Percentiles rank a stretch among this genome's conserved stretches.
Evolutionary conservation across 2,113 vertebrate species (phyloP).

Genomic region (Ctenomys sociabilis): DNA sequence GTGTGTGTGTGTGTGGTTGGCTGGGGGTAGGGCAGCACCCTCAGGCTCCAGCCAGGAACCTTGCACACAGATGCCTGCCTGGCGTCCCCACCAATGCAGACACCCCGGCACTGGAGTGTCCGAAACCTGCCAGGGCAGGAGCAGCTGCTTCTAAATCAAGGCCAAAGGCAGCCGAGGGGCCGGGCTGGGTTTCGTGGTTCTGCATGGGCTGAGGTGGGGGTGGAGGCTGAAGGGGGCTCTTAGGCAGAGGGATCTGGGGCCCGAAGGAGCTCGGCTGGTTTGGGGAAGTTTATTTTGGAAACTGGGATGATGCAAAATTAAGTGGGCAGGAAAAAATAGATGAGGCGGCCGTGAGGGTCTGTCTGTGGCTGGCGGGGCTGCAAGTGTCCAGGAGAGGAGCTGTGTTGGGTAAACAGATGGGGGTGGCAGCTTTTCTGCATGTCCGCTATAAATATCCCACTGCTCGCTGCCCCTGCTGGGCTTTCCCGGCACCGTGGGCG

Average conservation of each 20-base stretch:
- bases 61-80: neutral
- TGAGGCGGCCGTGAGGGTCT: conserved; percentile 76
- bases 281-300: conserved; percentile 83
- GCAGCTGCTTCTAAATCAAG: conserved; percentile 82
- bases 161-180: conserved; percentile 71
- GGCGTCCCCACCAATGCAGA: conserved; percentile 50
- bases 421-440: conserved; percentile 63
- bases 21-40: neutral
- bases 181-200: conserved; percentile 64
- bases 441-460: conserved; percentile 74
- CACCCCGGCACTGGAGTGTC: conserved; percentile 59
- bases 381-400: conserved; percentile 34
- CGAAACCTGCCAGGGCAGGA: conserved; percentile 35
- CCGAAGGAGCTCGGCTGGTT: conserved; percentile 67
- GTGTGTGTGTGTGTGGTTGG: neutral
- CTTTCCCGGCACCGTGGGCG: conserved; percentile 76
- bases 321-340: conserved; percentile 83
- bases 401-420: conserved; percentile 71
- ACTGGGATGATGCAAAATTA: conserved; percentile 80
- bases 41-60: neutral
- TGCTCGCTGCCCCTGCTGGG: conserved; percentile 25
- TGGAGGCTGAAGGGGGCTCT: conserved; percentile 67
- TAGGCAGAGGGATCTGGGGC: conserved; percentile 53
- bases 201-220: conserved; percentile 49
- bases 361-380: conserved; percentile 78